Evolutionary conservation across 2,888 invertebrate species (phyloP).

Genomic region (Macrosoma leucophasiata): DNA sequence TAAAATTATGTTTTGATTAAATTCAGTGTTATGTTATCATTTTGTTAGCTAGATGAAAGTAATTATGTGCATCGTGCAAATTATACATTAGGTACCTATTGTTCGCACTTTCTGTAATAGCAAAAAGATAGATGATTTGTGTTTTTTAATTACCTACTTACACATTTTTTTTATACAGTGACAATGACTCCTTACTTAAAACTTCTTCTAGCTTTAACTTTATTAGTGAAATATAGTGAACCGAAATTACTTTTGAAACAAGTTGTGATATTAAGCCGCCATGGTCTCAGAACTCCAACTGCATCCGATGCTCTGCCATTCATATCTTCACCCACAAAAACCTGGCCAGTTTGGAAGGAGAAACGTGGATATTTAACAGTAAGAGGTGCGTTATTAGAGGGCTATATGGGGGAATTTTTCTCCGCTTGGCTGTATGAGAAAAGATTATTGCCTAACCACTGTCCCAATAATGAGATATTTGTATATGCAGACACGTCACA

Average conservation of each 20-base stretch:
- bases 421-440: constrained; percentile 40
- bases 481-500: constrained; percentile 55
- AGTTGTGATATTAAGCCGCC: constrained; percentile 51
- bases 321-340: too few relatives aligned
- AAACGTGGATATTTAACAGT: constrained; percentile 41
- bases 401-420: constrained; percentile 49
- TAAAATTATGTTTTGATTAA: too few relatives aligned
- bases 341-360: constrained; percentile 43
- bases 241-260: constrained; percentile 37
- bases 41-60: too few relatives aligned
- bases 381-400: constrained; percentile 50
- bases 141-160: too few relatives aligned
- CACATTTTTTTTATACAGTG: constrained; percentile 8
- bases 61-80: too few relatives aligned
- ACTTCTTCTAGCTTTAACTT: too few relatives aligned
- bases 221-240: too few relatives aligned
- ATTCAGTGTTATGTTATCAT: too few relatives aligned
- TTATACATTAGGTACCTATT: too few relatives aligned
- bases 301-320: too few relatives aligned
- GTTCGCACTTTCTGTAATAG: too few relatives aligned
- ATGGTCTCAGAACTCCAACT: constrained; percentile 50
- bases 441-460: constrained; percentile 34
- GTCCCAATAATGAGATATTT: constrained; percentile 48
- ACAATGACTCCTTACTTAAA: constrained; percentile 16
- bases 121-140: too few relatives aligned